These are phyloP conservation scores for Drosophila mojavensis DNA, from an alignment of 1,140 invertebrate genomes.

Conservation along the genomic window DNA sequence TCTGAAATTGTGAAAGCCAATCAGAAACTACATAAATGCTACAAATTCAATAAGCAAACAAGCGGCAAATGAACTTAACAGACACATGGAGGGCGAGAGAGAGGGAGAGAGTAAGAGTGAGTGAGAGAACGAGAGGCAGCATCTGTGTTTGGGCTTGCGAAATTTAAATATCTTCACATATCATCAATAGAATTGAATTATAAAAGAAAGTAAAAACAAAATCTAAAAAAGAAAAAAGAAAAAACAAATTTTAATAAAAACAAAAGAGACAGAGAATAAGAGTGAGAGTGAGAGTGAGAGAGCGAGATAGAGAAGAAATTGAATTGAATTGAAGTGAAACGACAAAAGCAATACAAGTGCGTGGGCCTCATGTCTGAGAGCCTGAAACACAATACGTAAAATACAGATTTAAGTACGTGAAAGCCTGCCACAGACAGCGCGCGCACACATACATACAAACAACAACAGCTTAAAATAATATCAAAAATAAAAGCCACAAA, in stretches of 20 bases:
- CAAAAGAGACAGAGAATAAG: slow-evolving; percentile 21
- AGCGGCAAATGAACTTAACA: slow-evolving; percentile 52
- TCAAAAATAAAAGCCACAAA: slow-evolving; percentile 18
- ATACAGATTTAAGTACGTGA: slow-evolving; percentile 38
- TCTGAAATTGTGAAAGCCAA: slow-evolving; percentile 46
- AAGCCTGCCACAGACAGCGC: slow-evolving; percentile 31
- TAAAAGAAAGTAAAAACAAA: slow-evolving; percentile 62
- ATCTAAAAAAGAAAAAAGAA: slow-evolving; percentile 33
- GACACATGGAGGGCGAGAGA: slow-evolving; percentile 5
- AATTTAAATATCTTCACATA: slow-evolving; percentile 63
- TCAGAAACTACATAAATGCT: slow-evolving; percentile 51
- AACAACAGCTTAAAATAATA: slow-evolving; percentile 25
- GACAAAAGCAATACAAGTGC: slow-evolving; percentile 34
- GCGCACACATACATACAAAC: slow-evolving; percentile 34
- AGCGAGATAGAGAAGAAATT: neutral
- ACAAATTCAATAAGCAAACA: slow-evolving; percentile 62
- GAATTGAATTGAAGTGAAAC: slow-evolving; percentile 32
- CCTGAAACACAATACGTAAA: slow-evolving; percentile 34
- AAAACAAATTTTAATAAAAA: slow-evolving; percentile 17
- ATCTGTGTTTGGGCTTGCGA: neutral
- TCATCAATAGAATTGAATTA: slow-evolving; percentile 57
- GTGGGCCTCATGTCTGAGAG: slow-evolving; percentile 1
- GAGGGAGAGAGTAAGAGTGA: neutral
- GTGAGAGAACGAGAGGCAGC: neutral
- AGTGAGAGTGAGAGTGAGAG: neutral